Evolutionary conservation across 2,113 vertebrate genomes (phyloP).

Genomic region (Leiothrix lutea): DNA sequence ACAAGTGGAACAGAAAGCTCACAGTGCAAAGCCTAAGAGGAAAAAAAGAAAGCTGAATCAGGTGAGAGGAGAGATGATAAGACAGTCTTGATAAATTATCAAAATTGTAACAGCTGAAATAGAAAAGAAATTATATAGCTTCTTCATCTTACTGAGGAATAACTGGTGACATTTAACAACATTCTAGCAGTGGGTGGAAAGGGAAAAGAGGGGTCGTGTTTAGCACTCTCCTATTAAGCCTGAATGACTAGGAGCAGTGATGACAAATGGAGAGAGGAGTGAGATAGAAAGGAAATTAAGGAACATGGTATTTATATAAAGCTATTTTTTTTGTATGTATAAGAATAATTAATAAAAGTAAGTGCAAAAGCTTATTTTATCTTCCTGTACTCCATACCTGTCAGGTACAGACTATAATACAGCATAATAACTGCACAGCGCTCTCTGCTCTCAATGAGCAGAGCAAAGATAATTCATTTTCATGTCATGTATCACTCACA

Average conservation of each 20-base stretch:
- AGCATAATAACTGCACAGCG: background rate
- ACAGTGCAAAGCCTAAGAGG: background rate
- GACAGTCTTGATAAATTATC: background rate
- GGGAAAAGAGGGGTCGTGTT: background rate
- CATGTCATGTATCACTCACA: conserved; percentile 34
- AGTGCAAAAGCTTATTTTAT: background rate
- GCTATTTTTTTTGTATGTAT: background rate
- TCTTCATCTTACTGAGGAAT: background rate
- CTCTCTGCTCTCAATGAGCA: background rate
- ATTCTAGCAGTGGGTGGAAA: background rate
- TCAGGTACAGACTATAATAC: background rate
- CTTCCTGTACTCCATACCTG: background rate
- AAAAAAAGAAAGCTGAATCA: background rate
- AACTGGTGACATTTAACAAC: background rate
- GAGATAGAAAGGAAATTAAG: background rate
- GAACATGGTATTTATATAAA: background rate
- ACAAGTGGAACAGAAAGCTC: background rate
- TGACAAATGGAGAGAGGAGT: background rate
- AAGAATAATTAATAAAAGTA: background rate
- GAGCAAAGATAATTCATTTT: conserved; percentile 31
- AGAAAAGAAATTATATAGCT: background rate
- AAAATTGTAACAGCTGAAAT: background rate
- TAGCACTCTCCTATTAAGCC: background rate
- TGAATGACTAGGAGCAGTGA: background rate
- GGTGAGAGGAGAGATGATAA: background rate